phyloP scores from a whole-genome alignment of 2,113 vertebrate species.

The Calonectris borealis region DNA sequence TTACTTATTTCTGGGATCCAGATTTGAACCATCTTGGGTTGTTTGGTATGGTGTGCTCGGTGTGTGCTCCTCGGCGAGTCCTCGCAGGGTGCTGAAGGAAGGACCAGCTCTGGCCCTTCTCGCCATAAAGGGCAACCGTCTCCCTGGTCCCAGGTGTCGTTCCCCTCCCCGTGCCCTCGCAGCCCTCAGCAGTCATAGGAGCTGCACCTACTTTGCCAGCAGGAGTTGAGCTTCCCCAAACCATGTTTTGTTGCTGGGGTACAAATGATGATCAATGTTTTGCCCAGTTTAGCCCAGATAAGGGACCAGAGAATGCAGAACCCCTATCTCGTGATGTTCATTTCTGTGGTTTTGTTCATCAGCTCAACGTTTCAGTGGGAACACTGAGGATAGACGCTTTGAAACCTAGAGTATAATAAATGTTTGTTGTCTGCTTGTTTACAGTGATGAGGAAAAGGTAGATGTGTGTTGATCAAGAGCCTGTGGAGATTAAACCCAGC shows the following conservation, averaged over 20 bases:
- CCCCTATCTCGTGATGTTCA: accelerated
- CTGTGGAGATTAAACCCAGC: not conserved
- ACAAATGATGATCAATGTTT: not conserved
- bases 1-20: not conserved
- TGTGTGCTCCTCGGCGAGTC: not conserved
- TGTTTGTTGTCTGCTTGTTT: not conserved
- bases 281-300: not conserved
- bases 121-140: not conserved
- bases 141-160: not conserved
- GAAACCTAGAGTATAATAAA: not conserved
- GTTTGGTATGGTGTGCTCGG: not conserved
- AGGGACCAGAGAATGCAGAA: not conserved
- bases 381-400: not conserved
- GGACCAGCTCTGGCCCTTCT: not conserved
- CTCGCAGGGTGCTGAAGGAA: not conserved
- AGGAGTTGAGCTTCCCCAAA: not conserved
- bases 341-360: not conserved
- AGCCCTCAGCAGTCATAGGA: not conserved
- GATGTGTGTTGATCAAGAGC: not conserved
- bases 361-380: not conserved
- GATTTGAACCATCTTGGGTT: not conserved
- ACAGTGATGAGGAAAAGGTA: not conserved
- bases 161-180: not conserved
- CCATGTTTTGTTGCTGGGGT: not conserved
- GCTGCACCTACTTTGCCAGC: not conserved